Base-by-base conservation (phyloP, 2,888 invertebrate species). In the Agrotis clavis region DNA sequence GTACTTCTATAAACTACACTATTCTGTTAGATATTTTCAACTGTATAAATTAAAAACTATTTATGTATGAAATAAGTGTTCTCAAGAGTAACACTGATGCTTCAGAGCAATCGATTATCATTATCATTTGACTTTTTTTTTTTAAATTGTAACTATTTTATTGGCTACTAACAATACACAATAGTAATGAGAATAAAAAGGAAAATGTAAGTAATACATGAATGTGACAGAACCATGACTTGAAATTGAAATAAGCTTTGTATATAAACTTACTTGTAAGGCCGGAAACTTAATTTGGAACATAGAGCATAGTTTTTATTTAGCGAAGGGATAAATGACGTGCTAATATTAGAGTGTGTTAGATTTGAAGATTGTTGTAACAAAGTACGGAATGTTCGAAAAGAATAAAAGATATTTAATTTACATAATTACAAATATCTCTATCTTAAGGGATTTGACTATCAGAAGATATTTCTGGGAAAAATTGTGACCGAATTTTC, bases 291-390 rank as follows among this genome's bases (percentile, higher is more conserved):
- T 67, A 50, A 73, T 80, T 81, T 80, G 60, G 25, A 53, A 41
- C 2, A 56, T 60, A 68, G n/a, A 64, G 0, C 18, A 53, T 62
- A 61, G 14, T 70, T 35, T 59, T 59, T 62, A 66, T 54, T 66
- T 48, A 65, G n/a, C 72, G 41, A 75, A 71, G n/a, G 41, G 54
- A 30, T 68, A 73, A 76, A 67, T 53, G 57, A 65, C 54, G 83
- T 82, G 77, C 82, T 79, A 81, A 68, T 48, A 68, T 60, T 67
- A 69, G 51, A 51, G 67, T 68, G 83, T 81, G 61, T 69, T 83
- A 74, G 61, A 57, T 53, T 60, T 45, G 64, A 61, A 4, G 25
- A 56, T 3, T 0, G 7, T 4, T 30, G 19, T 19, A 35, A 61
- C 21, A 60, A 61, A 81, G 56, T 51, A 54, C 48, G 74, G 56